Base-by-base conservation (phyloP, 2,888 invertebrate genomes). In the Cerceris ruficornis region DNA sequence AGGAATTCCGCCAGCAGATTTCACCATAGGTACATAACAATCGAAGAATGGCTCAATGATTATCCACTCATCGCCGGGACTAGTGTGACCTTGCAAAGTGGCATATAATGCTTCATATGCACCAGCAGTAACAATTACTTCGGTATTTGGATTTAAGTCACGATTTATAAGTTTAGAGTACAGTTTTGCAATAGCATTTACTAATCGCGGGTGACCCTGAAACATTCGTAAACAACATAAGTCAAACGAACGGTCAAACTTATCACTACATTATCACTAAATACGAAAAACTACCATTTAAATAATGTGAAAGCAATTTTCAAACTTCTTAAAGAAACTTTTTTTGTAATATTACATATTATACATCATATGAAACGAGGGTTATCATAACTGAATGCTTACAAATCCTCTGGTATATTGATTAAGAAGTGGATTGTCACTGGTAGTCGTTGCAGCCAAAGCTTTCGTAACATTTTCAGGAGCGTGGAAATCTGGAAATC, bases 11-110 rank as follows among this genome's bases (percentile, higher is more conserved):
- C 98, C 97, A 1, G 98, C 98, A 86, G 95, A 95, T 84, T 94
- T 94, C 13, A 98, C 96, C 97, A 99, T 98, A 0, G 98, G 98
- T 84, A 97, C 97, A 90, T 99, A 99, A 90, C 99, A 99, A 93
- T 99, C 99, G 91, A 98, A 99, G 93, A 96, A 99, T 0, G 99
- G 99, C 92, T 99, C 99, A 82, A 99, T 98, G 39, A 99, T 97
- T 76, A 99, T 98, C 71, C 98, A 98, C 93, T 98, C 97, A 91
- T 97, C 97, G 0, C 96, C 98, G 0, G 94, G 94, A 86, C 97
- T 96, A 8, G 99, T 95, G 89, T 98, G 97, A 7, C 98, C 97
- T 91, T 97, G 94, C 78, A 99, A 96, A 9, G 97, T 93, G 61
- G 96, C 95, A 93, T 96, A 99, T 0, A 99, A 93, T 0, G 98